Evolutionary conservation across 2,113 vertebrate genomes (phyloP), one percentile per base, ranked within the genome.

Genomic region (Apeltes quadracus): DNA sequence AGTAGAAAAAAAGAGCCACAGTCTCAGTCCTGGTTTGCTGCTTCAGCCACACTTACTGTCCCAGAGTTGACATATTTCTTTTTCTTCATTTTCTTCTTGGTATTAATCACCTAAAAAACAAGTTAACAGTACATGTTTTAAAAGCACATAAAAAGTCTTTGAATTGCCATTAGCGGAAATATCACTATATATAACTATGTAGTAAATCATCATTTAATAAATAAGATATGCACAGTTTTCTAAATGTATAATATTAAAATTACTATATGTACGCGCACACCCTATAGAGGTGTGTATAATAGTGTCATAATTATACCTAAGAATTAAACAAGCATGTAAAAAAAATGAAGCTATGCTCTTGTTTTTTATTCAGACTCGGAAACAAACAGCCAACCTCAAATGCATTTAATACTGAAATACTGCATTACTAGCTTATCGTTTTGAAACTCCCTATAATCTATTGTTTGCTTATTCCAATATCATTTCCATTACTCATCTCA

Each of bases 51-150:
- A 95, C 95, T 95, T 84, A 98, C 97, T 16, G 96, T 98, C 90
- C 96, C 97, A 0, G 96, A 97, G 90, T 98, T 96, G 61, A 94
- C 91, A 27, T 97, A 98, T 89, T 97, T 98, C 94, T 98, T 98
- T 90, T 98, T 98, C 94, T 98, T 98, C 94, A 98, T 96, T 93
- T 97, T 98, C 95, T 98, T 98, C 88, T 95, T 96, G 0, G 95
- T 94, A 88, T 97, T 97, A 79, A 97, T 92, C 81, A 98, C 97
- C 96, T 97, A 86, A 25, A 88, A 54, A 61, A 72, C 13, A 59
- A 48, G 5, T 32, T 32, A 5, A 32, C 5, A 32, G 29, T 32
- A 32, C 29, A 32, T 3, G 29, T 32, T 32, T 32, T 32, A 32
- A 32, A 32, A 32, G 29, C 1, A 10, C 23, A 9, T 25, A 12